Conservation (phyloP, 2,113 vertebrate species). For the Ahaetulla prasina region DNA sequence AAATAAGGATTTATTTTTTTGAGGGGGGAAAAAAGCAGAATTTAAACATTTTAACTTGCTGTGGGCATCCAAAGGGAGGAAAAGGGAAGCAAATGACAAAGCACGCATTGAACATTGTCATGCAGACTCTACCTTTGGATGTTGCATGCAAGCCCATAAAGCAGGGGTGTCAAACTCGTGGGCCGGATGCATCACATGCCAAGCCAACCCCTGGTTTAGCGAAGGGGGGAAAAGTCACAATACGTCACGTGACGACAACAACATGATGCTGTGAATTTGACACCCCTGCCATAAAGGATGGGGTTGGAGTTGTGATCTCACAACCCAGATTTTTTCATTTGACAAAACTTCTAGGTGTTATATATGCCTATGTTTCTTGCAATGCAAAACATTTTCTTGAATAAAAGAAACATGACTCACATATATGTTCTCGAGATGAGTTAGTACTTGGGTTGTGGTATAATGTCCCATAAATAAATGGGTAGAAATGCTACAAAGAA, state of each 20-base stretch:
- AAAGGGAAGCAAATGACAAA: neutral
- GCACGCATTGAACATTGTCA: neutral
- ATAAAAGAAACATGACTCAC: neutral
- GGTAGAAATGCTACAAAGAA: neutral
- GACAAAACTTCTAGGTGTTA: neutral
- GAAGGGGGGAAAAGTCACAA: no score
- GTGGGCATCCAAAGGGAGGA: neutral
- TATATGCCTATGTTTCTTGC: neutral
- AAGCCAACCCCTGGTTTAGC: no score
- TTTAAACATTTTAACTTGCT: neutral
- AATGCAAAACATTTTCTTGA: neutral
- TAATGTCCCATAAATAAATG: neutral
- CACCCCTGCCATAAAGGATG: neutral
- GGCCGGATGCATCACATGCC: no score
- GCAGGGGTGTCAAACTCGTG: no score
- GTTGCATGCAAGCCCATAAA: neutral
- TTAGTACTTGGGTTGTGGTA: neutral
- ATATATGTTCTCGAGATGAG: neutral
- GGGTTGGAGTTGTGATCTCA: neutral
- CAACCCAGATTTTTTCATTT: neutral
- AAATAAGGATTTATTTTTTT: neutral
- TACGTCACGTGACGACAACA: rapidly evolving
- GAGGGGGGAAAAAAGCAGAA: neutral
- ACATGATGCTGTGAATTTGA: no score
- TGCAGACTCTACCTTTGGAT: neutral